A percentile compares a stretch with the other conserved stretches of the same genome.
phyloP scores from a whole-genome alignment of 2,888 invertebrate genomes.

The Eupithecia insigniata region DNA sequence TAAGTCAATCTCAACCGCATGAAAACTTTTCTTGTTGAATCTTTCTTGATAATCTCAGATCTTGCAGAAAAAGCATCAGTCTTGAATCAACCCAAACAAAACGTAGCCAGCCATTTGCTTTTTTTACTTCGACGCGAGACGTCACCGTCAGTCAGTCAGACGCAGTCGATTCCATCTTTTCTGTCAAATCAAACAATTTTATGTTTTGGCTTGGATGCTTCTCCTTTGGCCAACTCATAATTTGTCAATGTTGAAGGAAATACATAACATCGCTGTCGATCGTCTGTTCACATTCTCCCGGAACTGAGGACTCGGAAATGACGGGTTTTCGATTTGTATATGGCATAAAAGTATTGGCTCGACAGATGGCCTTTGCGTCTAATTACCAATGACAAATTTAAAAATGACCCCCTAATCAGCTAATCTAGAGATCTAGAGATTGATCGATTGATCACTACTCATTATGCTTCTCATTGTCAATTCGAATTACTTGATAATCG shows the following conservation, averaged over 20 bases:
- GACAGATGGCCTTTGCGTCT: neutral
- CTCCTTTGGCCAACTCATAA: neutral
- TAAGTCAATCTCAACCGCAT: neutral
- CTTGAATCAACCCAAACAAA: constrained; percentile 40
- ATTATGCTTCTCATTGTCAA: no score
- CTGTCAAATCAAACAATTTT: neutral
- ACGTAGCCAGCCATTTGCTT: constrained; percentile 42
- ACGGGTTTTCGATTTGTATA: neutral
- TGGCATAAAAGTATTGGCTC: neutral
- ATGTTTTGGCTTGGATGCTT: neutral
- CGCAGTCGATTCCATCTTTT: neutral
- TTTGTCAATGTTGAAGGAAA: no score
- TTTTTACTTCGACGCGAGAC: neutral
- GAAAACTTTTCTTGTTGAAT: neutral
- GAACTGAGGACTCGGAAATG: neutral
- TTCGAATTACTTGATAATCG: no score
- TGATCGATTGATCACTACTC: no score
- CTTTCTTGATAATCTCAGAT: neutral
- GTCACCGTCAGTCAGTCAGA: neutral
- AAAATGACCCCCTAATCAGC: no score
- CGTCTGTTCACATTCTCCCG: neutral
- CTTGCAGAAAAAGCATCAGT: constrained; percentile 6
- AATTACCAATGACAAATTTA: neutral
- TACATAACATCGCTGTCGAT: no score
- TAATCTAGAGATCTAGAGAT: no score